A percentile compares a stretch with the other conserved stretches of the same genome.
Evolutionary conservation across 2,888 invertebrate genomes (phyloP).

Genomic region (Hyposoter didymator): DNA sequence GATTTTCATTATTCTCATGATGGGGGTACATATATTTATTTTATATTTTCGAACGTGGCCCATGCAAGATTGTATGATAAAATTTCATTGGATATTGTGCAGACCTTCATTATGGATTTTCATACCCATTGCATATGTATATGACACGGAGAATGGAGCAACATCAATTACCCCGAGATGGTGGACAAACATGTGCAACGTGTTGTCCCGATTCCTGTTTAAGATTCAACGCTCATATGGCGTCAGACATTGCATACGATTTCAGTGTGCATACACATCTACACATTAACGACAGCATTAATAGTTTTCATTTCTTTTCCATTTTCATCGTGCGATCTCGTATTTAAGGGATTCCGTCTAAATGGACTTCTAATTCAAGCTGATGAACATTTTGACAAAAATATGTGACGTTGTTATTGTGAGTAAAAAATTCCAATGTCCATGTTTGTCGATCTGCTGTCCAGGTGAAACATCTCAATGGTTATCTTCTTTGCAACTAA

Average conservation of each 20-base stretch:
- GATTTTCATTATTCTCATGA: slow-evolving; percentile 34
- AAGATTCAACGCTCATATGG: not conserved
- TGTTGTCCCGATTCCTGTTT: not conserved
- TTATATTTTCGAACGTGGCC: not conserved
- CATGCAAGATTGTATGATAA: not conserved
- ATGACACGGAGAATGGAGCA: not conserved
- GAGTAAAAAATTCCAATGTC: no score
- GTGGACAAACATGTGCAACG: not conserved
- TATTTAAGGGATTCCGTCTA: no score
- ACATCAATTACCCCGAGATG: not conserved
- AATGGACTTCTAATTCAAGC: no score
- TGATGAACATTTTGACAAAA: no score
- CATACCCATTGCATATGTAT: not conserved
- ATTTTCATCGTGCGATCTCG: no score
- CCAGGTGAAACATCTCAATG: not conserved
- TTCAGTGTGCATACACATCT: not conserved
- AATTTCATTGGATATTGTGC: slow-evolving; percentile 1
- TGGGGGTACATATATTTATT: not conserved
- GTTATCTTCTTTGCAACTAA: not conserved
- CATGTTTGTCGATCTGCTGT: not conserved
- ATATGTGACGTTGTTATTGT: no score
- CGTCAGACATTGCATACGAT: not conserved
- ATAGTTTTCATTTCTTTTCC: no score
- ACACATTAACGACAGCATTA: not conserved
- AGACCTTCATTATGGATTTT: not conserved